Conservation (phyloP, 2,888 invertebrate genomes). For the Nomada ferruginata region DNA sequence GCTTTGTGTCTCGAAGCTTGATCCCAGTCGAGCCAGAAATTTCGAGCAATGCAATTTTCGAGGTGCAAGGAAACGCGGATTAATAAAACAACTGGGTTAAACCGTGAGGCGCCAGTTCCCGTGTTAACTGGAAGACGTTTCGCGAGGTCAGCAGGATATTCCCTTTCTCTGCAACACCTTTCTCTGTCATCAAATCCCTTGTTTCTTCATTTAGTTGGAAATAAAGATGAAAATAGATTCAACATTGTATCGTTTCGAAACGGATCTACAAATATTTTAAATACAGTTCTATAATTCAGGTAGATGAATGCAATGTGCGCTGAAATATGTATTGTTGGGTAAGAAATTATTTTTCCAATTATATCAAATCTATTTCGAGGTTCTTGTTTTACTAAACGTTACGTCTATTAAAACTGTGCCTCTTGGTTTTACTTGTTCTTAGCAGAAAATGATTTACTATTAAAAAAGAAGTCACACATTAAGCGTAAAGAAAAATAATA, state of each 20-base stretch:
- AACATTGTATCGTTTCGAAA: too few relatives aligned
- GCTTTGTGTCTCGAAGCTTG: slow-evolving; percentile 43
- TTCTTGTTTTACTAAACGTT: too few relatives aligned
- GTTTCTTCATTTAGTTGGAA: background rate
- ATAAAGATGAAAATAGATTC: background rate
- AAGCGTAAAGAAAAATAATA: too few relatives aligned
- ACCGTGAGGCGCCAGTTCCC: slow-evolving; percentile 30
- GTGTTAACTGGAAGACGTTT: slow-evolving; percentile 7
- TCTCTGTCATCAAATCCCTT: background rate
- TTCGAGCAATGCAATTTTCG: slow-evolving; percentile 61
- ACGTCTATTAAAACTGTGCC: too few relatives aligned
- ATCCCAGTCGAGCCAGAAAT: slow-evolving; percentile 59
- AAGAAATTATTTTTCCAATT: too few relatives aligned
- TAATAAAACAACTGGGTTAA: slow-evolving; percentile 56
- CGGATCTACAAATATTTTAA: background rate
- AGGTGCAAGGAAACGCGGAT: slow-evolving; percentile 55
- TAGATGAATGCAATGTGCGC: background rate
- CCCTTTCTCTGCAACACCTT: background rate
- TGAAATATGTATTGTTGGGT: too few relatives aligned
- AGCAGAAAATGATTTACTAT: too few relatives aligned
- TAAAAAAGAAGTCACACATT: too few relatives aligned
- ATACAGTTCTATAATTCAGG: background rate
- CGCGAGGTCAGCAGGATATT: slow-evolving; percentile 7
- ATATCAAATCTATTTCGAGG: too few relatives aligned
- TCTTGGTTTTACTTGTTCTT: too few relatives aligned